Percentiles rank a stretch among this genome's conserved stretches.
These are phyloP conservation scores for Microdon myrmicae DNA, from an alignment of 2,888 invertebrate genomes.

Conservation along the genomic window DNA sequence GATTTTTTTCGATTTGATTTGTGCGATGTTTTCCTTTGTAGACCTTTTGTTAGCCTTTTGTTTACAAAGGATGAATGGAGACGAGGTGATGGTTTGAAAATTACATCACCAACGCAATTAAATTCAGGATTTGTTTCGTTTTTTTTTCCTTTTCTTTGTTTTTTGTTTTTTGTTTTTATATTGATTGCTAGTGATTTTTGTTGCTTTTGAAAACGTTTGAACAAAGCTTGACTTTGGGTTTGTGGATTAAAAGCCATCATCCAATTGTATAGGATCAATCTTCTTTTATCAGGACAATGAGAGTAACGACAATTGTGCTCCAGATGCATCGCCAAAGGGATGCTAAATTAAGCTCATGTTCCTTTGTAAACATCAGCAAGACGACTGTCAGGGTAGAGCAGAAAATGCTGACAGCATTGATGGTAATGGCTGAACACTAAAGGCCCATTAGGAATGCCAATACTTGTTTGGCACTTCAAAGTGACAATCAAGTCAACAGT, in stretches of 20 bases:
- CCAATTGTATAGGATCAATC: constrained; percentile 36
- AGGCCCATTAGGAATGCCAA: constrained; percentile 55
- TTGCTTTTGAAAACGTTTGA: no score
- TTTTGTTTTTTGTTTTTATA: no score
- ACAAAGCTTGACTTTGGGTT: no score
- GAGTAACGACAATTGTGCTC: constrained; percentile 21
- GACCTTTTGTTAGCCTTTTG: no score
- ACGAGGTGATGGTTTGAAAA: background rate
- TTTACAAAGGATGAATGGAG: constrained; percentile 4
- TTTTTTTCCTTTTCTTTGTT: no score
- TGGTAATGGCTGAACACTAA: constrained; percentile 52
- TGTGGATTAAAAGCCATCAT: constrained; percentile 36
- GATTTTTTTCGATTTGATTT: no score
- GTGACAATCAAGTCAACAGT: constrained; percentile 49
- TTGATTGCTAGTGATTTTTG: no score
- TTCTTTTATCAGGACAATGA: constrained; percentile 18
- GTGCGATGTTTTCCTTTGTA: no score
- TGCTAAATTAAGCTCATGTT: constrained; percentile 48
- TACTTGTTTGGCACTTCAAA: constrained; percentile 52
- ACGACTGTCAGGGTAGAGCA: background rate
- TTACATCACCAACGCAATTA: constrained; percentile 31
- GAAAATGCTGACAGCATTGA: constrained; percentile 18
- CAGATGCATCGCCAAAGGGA: constrained; percentile 25
- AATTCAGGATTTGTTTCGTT: no score
- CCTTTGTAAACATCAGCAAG: constrained; percentile 43